Conservation (phyloP, 2,888 invertebrate species). For the Pachycephus smyrnensis region DNA sequence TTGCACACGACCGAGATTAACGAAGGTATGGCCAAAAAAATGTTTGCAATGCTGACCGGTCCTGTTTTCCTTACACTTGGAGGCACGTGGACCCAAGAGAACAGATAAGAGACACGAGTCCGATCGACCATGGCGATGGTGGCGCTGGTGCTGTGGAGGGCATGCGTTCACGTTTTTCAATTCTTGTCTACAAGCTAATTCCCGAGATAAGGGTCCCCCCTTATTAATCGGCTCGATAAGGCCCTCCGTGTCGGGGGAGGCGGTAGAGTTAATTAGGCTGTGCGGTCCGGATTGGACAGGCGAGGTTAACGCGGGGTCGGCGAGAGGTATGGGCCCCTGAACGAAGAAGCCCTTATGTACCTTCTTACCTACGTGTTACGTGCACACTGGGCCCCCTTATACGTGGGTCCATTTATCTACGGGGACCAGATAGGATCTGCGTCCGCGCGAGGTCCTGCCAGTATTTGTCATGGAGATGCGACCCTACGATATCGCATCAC, state of each 20-base stretch:
- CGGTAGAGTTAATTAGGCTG: constrained; percentile 48
- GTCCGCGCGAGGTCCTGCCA: constrained; percentile 64
- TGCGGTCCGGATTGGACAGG: constrained; percentile 12
- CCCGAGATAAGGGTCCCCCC: constrained; percentile 35
- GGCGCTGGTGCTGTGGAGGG: no score
- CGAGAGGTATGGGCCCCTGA: not conserved
- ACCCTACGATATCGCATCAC: constrained; percentile 53
- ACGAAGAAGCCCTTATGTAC: not conserved
- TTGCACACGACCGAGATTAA: not conserved
- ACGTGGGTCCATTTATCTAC: constrained; percentile 61
- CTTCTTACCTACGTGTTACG: not conserved
- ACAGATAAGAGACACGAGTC: not conserved
- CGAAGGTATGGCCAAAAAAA: not conserved
- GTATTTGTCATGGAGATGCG: constrained; percentile 65
- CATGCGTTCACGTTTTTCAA: constrained; percentile 21
- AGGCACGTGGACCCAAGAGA: not conserved
- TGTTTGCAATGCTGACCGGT: not conserved
- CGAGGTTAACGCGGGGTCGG: constrained; percentile 8
- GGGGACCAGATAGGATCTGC: constrained; percentile 58
- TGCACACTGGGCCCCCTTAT: constrained; percentile 33
- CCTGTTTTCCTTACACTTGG: not conserved
- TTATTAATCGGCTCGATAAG: constrained; percentile 48
- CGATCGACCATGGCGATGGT: not conserved
- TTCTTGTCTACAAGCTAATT: constrained; percentile 40
- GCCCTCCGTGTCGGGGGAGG: constrained; percentile 33